These are phyloP conservation scores for Speoplatyrhinus poulsoni DNA, from an alignment of 2,113 vertebrate species.

Conservation along the genomic window DNA sequence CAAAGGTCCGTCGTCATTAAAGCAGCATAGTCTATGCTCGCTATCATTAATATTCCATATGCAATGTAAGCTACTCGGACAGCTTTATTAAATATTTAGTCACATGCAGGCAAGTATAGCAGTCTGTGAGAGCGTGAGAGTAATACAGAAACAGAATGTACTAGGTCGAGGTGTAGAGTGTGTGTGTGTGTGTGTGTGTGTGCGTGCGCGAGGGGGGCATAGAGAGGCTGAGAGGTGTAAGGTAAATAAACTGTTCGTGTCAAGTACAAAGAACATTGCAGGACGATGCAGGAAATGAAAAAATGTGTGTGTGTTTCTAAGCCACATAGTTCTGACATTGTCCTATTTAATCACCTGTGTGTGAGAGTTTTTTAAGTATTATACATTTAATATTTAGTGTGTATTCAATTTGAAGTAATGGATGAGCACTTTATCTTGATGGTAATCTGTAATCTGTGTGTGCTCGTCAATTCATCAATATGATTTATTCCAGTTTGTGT, in stretches of 20 bases:
- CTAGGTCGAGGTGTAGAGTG: not conserved
- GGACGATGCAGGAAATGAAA: slow-evolving; percentile 7
- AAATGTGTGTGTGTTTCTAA: not conserved
- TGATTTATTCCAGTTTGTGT: too few species aligned
- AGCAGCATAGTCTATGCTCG: not conserved
- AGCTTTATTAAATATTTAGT: slow-evolving; percentile 52
- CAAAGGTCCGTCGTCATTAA: slow-evolving; percentile 19
- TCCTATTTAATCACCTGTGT: too few species aligned
- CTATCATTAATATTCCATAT: slow-evolving; percentile 43
- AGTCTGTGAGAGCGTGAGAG: not conserved
- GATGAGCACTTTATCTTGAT: too few species aligned
- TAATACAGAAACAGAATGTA: too few species aligned
- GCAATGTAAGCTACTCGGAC: slow-evolving; percentile 31
- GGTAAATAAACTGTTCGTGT: not conserved
- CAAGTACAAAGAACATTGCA: not conserved
- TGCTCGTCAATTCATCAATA: too few species aligned
- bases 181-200: slow-evolving; percentile 17
- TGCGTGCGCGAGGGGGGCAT: not conserved
- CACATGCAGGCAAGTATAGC: slow-evolving; percentile 11
- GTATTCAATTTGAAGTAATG: too few species aligned
- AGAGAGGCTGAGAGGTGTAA: not conserved
- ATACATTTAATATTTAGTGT: too few species aligned
- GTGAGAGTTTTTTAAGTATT: not conserved
- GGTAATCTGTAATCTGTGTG: too few species aligned
- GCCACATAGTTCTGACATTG: too few species aligned